Base-by-base conservation (phyloP, 2,113 vertebrate species). In the Myocastor coypus region DNA sequence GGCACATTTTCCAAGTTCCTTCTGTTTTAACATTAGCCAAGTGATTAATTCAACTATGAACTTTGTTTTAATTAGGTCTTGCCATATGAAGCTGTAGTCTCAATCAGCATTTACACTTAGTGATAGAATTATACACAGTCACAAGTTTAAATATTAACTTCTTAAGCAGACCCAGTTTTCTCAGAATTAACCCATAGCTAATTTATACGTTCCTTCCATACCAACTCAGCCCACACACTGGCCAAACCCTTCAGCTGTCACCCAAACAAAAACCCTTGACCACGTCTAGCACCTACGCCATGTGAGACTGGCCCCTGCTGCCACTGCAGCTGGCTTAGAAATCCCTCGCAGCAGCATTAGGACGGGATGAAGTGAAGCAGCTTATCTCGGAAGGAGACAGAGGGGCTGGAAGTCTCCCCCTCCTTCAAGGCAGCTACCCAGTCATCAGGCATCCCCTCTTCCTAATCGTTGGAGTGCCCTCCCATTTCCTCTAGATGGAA, bases 31-130 rank as follows among this genome's bases (percentile, higher is more conserved):
- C 46, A 71, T 73, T 50, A 87, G 55, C 40, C 88, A 94, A 92
- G 28, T 71, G 52, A 93, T 94, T 87, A 81, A 95, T 89, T 75
- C 42, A 89, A 61, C 8, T 69, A 50, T 63, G 42, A 89, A 86
- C 52, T 69, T 57, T 94, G 0, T 92, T 93, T 96, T 91, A 73
- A 85, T 97, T 87, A 98, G 32, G 34, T 7, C 83, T 81, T 93
- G 12, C 4, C 83, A 24, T 59, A 91, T 84, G 87, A 96, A 83
- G 92, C 95, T 85, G 97, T 94, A 80, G 86, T 96, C 97, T 91
- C 85, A 81, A 89, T 17, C 24, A 69, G 30, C 22, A 40, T 93
- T 94, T 84, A 88, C 85, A 89, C 22, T 87, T 94, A 83, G 46
- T 55, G 17, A 66, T n/a, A 78, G 85, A 83, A 71, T 93, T 89